A percentile compares a stretch with the other conserved stretches of the same genome.
Conservation (phyloP, 2,888 invertebrate species). For the Tipula vernalis region DNA sequence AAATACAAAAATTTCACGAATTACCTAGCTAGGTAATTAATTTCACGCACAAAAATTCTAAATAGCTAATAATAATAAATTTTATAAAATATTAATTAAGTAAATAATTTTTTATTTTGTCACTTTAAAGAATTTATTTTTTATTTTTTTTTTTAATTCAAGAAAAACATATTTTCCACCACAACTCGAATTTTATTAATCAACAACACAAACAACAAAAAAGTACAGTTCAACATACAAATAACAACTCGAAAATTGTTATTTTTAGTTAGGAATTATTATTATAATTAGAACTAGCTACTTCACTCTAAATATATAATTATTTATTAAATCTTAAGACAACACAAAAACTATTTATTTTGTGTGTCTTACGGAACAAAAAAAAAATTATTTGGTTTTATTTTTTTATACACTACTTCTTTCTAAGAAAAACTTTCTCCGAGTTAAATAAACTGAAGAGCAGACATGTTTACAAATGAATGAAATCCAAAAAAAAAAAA, state of each 20-base stretch:
- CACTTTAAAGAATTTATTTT: not conserved
- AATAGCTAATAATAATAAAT: not conserved
- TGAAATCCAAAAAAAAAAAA: not conserved
- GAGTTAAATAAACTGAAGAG: not conserved
- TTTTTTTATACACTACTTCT: not conserved
- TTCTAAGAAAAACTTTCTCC: not conserved
- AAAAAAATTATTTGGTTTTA: not conserved
- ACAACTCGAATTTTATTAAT: not conserved
- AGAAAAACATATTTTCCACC: not conserved
- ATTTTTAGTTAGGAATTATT: not conserved
- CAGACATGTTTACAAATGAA: constrained; percentile 4
- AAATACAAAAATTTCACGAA: not conserved
- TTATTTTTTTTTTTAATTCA: not conserved
- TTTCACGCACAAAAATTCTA: not conserved
- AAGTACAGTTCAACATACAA: not conserved
- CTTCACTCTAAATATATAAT: not conserved
- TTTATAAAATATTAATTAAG: not conserved
- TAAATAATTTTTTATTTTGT: not conserved
- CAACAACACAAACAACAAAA: not conserved
- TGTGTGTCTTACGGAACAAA: not conserved
- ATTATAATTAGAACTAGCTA: not conserved
- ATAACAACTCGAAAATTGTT: not conserved
- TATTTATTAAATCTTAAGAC: not conserved
- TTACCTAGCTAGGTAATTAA: not conserved
- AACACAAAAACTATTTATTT: not conserved